These are phyloP conservation scores for Chaitophorus viminalis DNA, from an alignment of 2,888 invertebrate genomes.

Conservation along the genomic window DNA sequence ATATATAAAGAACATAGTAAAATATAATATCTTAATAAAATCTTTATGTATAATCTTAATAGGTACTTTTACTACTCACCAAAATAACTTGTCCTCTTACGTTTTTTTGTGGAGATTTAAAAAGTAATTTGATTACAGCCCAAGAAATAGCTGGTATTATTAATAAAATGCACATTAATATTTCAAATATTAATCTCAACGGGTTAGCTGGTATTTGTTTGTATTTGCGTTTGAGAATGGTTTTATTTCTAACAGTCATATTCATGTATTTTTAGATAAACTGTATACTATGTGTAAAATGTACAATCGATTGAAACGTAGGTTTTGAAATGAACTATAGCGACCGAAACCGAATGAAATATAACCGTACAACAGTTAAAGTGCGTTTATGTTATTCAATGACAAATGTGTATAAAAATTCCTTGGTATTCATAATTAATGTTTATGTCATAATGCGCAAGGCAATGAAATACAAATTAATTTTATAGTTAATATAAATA, in stretches of 20 bases:
- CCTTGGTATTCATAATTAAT: constrained; percentile 20
- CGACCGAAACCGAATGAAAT: not conserved
- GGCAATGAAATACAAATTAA: not conserved
- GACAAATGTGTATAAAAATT: constrained; percentile 7
- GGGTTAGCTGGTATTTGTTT: constrained; percentile 40
- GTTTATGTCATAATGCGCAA: not conserved
- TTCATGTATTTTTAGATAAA: not conserved
- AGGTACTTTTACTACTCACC: constrained; percentile 33
- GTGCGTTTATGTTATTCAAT: not conserved
- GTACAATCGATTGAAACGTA: not conserved
- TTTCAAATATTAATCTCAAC: constrained; percentile 40
- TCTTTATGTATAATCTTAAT: too few species aligned
- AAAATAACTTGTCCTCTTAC: constrained; percentile 42
- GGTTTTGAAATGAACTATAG: not conserved
- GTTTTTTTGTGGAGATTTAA: constrained; percentile 25
- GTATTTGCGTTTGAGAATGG: not conserved
- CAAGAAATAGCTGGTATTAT: constrained; percentile 33
- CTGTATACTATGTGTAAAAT: not conserved
- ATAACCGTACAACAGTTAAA: not conserved
- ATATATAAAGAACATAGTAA: too few species aligned
- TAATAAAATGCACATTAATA: constrained; percentile 34
- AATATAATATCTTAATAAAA: too few species aligned
- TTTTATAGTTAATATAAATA: not conserved
- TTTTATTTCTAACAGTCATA: not conserved
- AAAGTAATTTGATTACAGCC: constrained; percentile 16